Evolutionary conservation across 2,888 invertebrate species (phyloP).

Genomic region (Micoletzkya japonica): DNA sequence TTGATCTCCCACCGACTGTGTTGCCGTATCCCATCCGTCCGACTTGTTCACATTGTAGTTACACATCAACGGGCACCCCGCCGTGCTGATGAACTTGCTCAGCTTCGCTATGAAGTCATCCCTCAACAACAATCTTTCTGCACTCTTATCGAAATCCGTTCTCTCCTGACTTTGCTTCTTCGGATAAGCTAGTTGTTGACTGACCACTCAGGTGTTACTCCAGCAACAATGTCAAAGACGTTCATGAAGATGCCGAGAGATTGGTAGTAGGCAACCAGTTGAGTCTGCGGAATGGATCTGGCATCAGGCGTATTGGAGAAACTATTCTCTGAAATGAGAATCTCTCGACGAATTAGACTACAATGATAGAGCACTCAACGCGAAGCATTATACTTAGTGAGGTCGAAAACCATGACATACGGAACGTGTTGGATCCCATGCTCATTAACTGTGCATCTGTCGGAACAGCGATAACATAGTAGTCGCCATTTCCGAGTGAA

Average conservation of each 20-base stretch:
- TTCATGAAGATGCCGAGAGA: slow-evolving; percentile 3
- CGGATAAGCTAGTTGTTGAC: no score
- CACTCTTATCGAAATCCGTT: no score
- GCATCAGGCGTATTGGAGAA: background rate
- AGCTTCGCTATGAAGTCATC: background rate
- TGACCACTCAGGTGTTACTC: no score
- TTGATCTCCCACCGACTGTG: no score
- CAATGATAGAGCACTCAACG: background rate
- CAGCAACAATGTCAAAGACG: no score
- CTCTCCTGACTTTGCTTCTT: no score
- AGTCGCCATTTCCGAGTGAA: slow-evolving; percentile 18
- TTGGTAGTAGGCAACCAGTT: background rate
- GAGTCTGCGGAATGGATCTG: background rate
- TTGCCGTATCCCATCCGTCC: background rate
- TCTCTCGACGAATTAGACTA: background rate
- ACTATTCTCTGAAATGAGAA: background rate
- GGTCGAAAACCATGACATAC: background rate
- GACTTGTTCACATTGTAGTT: slow-evolving; percentile 12
- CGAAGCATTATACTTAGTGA: background rate
- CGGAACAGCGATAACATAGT: slow-evolving; percentile 8
- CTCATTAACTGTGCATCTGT: background rate
- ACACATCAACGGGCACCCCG: slow-evolving; percentile 10
- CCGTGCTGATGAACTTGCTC: slow-evolving; percentile 4
- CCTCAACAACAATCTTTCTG: background rate
- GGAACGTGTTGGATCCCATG: background rate